These are phyloP conservation scores for Entomobrya proxima DNA, from an alignment of 2,888 invertebrate genomes.

Conservation along the genomic window DNA sequence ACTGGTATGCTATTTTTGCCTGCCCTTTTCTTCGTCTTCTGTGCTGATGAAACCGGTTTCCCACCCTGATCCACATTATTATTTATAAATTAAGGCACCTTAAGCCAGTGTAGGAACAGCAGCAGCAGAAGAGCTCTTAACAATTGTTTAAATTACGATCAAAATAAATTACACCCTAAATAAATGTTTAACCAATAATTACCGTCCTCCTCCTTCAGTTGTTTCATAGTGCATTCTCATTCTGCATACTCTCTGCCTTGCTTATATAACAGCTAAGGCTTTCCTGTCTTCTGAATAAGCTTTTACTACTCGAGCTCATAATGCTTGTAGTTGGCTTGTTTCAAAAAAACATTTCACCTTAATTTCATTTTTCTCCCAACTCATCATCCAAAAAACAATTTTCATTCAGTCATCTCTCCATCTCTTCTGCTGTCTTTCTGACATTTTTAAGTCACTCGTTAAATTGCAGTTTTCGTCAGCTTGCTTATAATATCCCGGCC, in stretches of 20 bases:
- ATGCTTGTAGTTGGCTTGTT: constrained; percentile 12
- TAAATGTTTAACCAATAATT: constrained; percentile 76
- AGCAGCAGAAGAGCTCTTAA: constrained; percentile 66
- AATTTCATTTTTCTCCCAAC: constrained; percentile 15
- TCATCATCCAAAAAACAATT: constrained; percentile 35
- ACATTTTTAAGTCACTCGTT: constrained; percentile 18
- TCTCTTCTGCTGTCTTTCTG: neutral
- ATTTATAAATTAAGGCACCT: constrained; percentile 76
- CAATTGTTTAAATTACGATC: constrained; percentile 76
- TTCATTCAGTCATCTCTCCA: constrained; percentile 24
- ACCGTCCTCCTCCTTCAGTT: constrained; percentile 74
- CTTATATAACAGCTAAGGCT: neutral
- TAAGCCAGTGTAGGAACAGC: constrained; percentile 44
- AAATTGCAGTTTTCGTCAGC: constrained; percentile 46
- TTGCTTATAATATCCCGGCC: neutral
- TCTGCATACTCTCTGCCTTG: neutral
- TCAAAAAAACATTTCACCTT: constrained; percentile 22
- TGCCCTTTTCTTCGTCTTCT: neutral
- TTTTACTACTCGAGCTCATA: neutral
- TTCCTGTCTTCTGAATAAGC: constrained; percentile 1
- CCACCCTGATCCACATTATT: constrained; percentile 37
- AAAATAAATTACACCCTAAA: constrained; percentile 76
- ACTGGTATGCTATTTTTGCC: constrained; percentile 1
- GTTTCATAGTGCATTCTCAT: too few species aligned
- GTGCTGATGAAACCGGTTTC: constrained; percentile 34